phyloP scores from a whole-genome alignment of 1,140 invertebrate species.

The Stegodyphus mimosarum region DNA sequence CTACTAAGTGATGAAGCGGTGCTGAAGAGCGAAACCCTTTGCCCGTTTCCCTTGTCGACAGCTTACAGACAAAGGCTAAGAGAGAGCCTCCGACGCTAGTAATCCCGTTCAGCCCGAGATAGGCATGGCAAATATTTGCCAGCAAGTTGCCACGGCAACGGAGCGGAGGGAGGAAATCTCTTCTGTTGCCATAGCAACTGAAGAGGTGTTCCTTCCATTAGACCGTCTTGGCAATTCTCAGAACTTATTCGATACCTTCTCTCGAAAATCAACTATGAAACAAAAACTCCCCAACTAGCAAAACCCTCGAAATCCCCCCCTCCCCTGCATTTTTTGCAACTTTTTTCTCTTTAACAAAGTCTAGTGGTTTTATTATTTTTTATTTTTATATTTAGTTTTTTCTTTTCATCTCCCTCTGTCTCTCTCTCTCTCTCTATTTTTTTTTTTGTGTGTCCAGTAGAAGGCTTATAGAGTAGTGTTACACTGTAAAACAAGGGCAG shows the following conservation, averaged over 20 bases:
- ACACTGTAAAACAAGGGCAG: no score
- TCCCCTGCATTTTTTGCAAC: not conserved
- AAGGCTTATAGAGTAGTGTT: no score
- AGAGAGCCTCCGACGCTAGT: slow-evolving; percentile 46
- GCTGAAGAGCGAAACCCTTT: slow-evolving; percentile 39
- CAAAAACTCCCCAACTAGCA: slow-evolving; percentile 52
- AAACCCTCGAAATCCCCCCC: not conserved
- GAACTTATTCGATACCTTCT: slow-evolving; percentile 53
- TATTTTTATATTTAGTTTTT: not conserved
- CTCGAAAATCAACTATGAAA: slow-evolving; percentile 58
- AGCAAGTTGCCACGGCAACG: slow-evolving; percentile 32
- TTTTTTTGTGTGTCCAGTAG: slow-evolving; percentile 1
- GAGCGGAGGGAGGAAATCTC: slow-evolving; percentile 59
- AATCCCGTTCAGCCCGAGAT: slow-evolving; percentile 59
- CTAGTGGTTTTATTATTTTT: no score
- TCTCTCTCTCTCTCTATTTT: not conserved
- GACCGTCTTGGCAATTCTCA: slow-evolving; percentile 27
- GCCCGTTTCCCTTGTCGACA: slow-evolving; percentile 37
- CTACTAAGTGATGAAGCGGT: slow-evolving; percentile 58
- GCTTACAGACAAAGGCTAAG: slow-evolving; percentile 49
- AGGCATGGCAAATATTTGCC: slow-evolving; percentile 61
- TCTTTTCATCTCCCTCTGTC: not conserved
- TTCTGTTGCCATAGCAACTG: slow-evolving; percentile 39
- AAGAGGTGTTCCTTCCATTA: slow-evolving; percentile 57
- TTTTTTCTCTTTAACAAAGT: no score